Evolutionary conservation across 2,888 invertebrate species (phyloP).

Genomic region (Notodonta ziczac): DNA sequence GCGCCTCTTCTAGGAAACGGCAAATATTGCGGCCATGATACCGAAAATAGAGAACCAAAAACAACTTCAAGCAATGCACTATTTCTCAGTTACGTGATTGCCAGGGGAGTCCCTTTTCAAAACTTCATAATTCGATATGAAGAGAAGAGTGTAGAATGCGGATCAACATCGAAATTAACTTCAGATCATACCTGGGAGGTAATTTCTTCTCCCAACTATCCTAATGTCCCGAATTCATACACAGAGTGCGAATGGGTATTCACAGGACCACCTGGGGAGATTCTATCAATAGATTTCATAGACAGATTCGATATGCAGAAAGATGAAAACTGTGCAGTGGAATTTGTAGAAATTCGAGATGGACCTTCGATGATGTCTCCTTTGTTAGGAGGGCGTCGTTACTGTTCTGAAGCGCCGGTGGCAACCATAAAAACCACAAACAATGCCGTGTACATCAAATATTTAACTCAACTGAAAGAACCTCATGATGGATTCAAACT

Average conservation of each 20-base stretch:
- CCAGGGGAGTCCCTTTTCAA: constrained; percentile 36
- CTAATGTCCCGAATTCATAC: constrained; percentile 90
- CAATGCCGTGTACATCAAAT: constrained; percentile 89
- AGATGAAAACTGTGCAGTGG: constrained; percentile 64
- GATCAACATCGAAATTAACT: constrained; percentile 85
- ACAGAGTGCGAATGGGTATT: constrained; percentile 94
- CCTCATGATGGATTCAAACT: constrained; percentile 93
- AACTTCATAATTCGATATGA: constrained; percentile 81
- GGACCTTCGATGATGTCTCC: constrained; percentile 90
- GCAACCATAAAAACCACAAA: constrained; percentile 85
- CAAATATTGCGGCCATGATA: constrained; percentile 87
- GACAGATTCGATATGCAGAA: constrained; percentile 88
- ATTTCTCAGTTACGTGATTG: constrained; percentile 51
- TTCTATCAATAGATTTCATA: constrained; percentile 90
- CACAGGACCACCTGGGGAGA: constrained; percentile 89
- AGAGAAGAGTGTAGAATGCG: constrained; percentile 88
- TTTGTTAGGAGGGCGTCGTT: constrained; percentile 82
- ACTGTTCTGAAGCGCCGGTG: constrained; percentile 86
- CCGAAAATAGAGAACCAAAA: constrained; percentile 65
- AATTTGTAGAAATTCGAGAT: constrained; percentile 92
- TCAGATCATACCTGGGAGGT: constrained; percentile 72
- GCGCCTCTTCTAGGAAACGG: constrained; percentile 91
- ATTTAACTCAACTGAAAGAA: constrained; percentile 87
- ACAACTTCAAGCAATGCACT: constrained; percentile 87
- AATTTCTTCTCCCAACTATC: constrained; percentile 92